Percentiles rank a stretch among this genome's conserved stretches.
Conservation (phyloP, 2,888 invertebrate species). For the Isotomurus palustris region DNA sequence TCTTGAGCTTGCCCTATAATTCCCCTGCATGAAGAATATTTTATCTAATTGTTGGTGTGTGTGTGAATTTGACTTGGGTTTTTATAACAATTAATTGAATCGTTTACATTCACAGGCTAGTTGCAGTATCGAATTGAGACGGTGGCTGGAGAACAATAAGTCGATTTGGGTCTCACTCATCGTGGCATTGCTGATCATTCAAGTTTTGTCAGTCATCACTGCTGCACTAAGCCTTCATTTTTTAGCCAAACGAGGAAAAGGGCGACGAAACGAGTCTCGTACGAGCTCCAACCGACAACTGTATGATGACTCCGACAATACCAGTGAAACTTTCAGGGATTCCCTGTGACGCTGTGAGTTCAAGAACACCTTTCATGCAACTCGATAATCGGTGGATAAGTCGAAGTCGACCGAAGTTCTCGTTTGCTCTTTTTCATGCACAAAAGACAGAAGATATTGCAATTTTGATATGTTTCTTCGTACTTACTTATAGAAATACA, state of each 20-base stretch:
- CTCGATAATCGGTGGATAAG: no score
- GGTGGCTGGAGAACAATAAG: slow-evolving; percentile 49
- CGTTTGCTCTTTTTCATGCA: no score
- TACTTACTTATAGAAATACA: no score
- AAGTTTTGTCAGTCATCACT: slow-evolving; percentile 46
- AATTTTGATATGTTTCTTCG: no score
- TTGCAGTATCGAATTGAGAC: slow-evolving; percentile 48
- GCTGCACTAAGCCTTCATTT: slow-evolving; percentile 46
- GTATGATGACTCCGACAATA: slow-evolving; percentile 45
- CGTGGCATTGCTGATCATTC: slow-evolving; percentile 47
- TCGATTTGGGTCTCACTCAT: slow-evolving; percentile 48
- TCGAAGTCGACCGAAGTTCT: no score
- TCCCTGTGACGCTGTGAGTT: slow-evolving; percentile 36
- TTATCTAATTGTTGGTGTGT: no score
- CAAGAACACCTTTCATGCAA: no score
- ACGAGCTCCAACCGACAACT: slow-evolving; percentile 45
- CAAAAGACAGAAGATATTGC: no score
- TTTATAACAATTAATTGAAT: slow-evolving; percentile 1
- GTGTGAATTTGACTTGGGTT: no score
- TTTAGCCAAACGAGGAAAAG: slow-evolving; percentile 39
- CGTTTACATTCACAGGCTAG: slow-evolving; percentile 46
- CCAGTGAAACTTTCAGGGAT: slow-evolving; percentile 45
- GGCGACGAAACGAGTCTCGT: slow-evolving; percentile 42
- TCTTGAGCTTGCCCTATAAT: no score
- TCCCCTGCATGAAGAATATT: no score